Evolutionary conservation across 2,888 invertebrate genomes (phyloP).

Genomic region (Formica aserva): DNA sequence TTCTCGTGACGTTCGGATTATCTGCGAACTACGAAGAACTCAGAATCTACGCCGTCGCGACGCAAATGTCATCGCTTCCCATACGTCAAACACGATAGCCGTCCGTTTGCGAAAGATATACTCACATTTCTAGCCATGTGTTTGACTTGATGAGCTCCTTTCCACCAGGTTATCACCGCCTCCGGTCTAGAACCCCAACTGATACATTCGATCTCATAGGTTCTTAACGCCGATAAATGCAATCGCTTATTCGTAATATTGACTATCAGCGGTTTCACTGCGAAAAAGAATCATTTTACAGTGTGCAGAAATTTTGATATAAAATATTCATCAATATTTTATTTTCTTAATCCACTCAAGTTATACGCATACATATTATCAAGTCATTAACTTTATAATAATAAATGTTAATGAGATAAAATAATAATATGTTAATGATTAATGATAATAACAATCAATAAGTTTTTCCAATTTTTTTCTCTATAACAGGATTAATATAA

Average conservation of each 20-base stretch:
- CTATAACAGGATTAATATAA: background rate
- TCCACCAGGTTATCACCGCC: conserved; percentile 96
- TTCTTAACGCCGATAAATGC: conserved; percentile 93
- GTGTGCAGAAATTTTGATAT: background rate
- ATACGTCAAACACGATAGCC: background rate
- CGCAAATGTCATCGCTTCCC: background rate
- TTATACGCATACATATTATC: background rate
- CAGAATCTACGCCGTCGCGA: conserved; percentile 61
- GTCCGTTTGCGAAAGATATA: conserved; percentile 72
- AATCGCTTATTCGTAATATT: conserved; percentile 93
- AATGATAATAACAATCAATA: background rate
- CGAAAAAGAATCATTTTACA: conserved; percentile 78
- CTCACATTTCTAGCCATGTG: conserved; percentile 94
- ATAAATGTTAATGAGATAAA: background rate
- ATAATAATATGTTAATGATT: background rate
- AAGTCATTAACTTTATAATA: conserved; percentile 5
- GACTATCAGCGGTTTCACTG: conserved; percentile 95
- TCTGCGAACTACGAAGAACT: conserved; percentile 87
- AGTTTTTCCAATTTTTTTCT: background rate
- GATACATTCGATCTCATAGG: conserved; percentile 94
- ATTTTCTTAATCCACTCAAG: background rate
- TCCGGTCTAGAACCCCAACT: conserved; percentile 95
- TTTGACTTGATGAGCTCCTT: conserved; percentile 93
- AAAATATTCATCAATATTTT: background rate
- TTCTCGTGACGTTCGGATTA: conserved; percentile 91